A percentile compares a stretch with the other conserved stretches of the same genome.
Evolutionary conservation across 2,113 vertebrate genomes (phyloP).

Genomic region (Phoxinus phoxinus): DNA sequence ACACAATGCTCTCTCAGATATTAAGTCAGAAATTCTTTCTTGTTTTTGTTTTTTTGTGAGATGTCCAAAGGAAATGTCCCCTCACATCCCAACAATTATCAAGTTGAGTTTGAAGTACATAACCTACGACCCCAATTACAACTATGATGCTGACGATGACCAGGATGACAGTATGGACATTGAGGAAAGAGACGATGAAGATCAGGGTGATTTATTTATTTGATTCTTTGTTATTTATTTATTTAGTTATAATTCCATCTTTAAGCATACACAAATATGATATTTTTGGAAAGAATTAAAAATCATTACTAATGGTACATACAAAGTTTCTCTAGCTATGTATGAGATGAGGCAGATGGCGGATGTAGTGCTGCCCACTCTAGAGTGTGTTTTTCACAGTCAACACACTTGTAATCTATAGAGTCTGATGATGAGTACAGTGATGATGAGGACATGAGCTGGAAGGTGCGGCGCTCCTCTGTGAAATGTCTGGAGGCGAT

Average conservation of each 20-base stretch:
- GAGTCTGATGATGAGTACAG: constrained; percentile 92
- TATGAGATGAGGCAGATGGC: background rate
- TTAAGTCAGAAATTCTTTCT: background rate
- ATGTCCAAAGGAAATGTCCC: constrained; percentile 91
- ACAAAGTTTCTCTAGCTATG: background rate
- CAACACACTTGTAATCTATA: constrained; percentile 57
- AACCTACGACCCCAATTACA: constrained; percentile 94
- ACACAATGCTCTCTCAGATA: background rate
- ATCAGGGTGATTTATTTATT: constrained; percentile 68
- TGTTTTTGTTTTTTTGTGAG: constrained; percentile 63
- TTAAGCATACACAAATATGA: background rate
- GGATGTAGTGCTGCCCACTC: background rate
- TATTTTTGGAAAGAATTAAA: background rate
- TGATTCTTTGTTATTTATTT: no score
- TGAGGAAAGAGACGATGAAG: constrained; percentile 84
- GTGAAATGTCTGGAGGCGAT: constrained; percentile 90
- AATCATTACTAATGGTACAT: background rate
- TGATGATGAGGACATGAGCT: constrained; percentile 92
- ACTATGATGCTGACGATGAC: constrained; percentile 84
- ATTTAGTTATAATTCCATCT: background rate
- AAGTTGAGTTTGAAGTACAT: constrained; percentile 89
- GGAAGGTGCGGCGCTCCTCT: constrained; percentile 92
- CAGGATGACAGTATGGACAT: constrained; percentile 88
- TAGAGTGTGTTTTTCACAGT: constrained; percentile 29
- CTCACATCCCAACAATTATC: constrained; percentile 83